These are phyloP conservation scores for Styela clava DNA, from an alignment of 23 tunicate genomes.

Conservation along the genomic window DNA sequence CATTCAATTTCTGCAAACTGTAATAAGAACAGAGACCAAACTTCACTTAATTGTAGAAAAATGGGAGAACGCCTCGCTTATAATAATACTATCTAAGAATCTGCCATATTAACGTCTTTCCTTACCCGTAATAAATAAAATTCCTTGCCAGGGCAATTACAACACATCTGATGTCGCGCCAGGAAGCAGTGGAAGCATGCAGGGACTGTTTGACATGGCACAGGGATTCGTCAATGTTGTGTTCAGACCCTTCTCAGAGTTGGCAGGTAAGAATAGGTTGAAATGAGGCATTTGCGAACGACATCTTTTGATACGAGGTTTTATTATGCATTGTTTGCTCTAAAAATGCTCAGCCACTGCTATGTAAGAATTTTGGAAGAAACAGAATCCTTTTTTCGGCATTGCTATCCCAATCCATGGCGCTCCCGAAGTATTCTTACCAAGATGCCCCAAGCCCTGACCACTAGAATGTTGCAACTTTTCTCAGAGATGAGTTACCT, in stretches of 20 bases:
- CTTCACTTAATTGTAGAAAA: not conserved
- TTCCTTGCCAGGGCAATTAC: constrained; percentile 51
- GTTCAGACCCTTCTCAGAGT: constrained; percentile 62
- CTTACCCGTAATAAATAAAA: not conserved
- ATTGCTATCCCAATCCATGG: too few species aligned
- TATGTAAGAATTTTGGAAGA: too few species aligned
- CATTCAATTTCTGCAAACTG: not conserved
- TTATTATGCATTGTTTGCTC: not conserved
- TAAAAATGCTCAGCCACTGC: too few species aligned
- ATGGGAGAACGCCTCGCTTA: too few species aligned
- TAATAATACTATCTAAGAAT: not conserved
- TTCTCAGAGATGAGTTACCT: too few species aligned
- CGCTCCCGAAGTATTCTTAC: too few species aligned
- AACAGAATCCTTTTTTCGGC: too few species aligned
- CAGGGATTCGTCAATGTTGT: constrained; percentile 62
- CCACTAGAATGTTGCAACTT: too few species aligned
- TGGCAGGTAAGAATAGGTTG: constrained; percentile 61
- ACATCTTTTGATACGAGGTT: not conserved
- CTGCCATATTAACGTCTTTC: not conserved
- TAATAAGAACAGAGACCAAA: not conserved
- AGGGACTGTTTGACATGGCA: constrained; percentile 59
- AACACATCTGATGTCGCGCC: constrained; percentile 24
- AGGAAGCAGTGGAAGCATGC: constrained; percentile 25
- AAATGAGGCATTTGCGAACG: not conserved
- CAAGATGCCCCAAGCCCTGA: too few species aligned